phyloP scores from a whole-genome alignment of 1,140 invertebrate genomes.

The Brachystomella parvula region DNA sequence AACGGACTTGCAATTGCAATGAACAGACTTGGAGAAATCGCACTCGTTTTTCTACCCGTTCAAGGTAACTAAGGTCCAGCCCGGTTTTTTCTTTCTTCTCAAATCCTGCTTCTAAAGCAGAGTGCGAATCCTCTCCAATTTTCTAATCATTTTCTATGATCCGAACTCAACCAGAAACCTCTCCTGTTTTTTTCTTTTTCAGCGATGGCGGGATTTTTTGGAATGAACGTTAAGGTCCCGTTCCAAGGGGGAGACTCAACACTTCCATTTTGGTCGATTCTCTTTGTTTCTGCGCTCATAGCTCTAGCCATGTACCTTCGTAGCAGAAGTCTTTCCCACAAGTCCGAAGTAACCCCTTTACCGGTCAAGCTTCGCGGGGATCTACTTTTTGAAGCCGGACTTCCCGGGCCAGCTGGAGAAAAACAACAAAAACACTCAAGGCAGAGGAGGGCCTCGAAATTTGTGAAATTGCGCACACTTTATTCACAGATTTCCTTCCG shows the following conservation, averaged over 20 bases:
- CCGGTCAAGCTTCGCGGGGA: slow-evolving; percentile 2
- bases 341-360: not conserved
- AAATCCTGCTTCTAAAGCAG: not conserved
- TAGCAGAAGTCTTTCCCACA: not conserved
- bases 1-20: slow-evolving; percentile 5
- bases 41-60: slow-evolving; percentile 15
- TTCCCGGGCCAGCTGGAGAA: too few relatives aligned
- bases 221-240: slow-evolving; percentile 18
- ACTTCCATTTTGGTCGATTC: slow-evolving; percentile 4
- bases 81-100: not conserved
- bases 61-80: slow-evolving; percentile 7
- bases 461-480: too few relatives aligned
- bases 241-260: slow-evolving; percentile 13
- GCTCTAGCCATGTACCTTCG: not conserved
- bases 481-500: too few relatives aligned
- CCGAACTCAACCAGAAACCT: too few relatives aligned
- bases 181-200: not conserved
- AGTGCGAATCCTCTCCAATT: too few relatives aligned
- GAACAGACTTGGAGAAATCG: slow-evolving; percentile 12
- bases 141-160: too few relatives aligned
- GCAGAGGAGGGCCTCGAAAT: too few relatives aligned
- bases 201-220: slow-evolving; percentile 19
- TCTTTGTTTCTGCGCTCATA: not conserved
- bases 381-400: too few relatives aligned
- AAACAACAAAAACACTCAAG: too few relatives aligned